Percentiles rank a stretch among this genome's conserved stretches.
Conservation (phyloP, 2,797 vertebrate species). For the Arctocebus calabarensis region DNA sequence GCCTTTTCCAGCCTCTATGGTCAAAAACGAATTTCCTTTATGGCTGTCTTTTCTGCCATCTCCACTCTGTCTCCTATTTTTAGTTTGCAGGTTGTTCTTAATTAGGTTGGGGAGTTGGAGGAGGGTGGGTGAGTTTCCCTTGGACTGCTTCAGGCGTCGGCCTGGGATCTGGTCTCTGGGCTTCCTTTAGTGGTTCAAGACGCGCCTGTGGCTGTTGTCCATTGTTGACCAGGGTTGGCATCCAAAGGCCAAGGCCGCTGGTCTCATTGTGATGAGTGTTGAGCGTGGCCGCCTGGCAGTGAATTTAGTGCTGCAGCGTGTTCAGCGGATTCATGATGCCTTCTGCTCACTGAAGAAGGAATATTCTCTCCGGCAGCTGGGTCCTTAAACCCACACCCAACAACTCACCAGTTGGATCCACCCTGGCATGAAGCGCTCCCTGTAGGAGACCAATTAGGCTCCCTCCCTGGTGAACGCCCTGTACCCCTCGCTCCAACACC, state of each 20-base stretch:
- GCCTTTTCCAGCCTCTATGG: constrained; percentile 72
- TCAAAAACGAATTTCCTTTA: constrained; percentile 87
- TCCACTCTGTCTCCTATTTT: constrained; percentile 81
- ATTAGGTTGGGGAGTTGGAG: constrained; percentile 44
- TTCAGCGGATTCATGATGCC: fast-evolving
- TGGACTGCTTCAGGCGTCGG: neutral
- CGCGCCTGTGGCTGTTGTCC: neutral
- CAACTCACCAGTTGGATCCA: neutral
- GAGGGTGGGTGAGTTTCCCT: constrained; percentile 41
- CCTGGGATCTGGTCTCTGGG: neutral
- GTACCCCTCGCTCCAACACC: fast-evolving
- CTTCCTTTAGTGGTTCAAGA: neutral
- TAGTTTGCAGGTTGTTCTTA: constrained; percentile 79
- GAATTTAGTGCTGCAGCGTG: fast-evolving
- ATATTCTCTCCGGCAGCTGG: neutral
- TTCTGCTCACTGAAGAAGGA: neutral
- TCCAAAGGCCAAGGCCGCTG: neutral
- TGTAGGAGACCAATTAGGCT: fast-evolving
- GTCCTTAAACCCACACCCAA: neutral
- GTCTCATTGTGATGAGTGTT: fast-evolving
- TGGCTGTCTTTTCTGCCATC: constrained; percentile 70
- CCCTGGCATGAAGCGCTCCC: neutral
- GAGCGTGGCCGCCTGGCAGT: neutral
- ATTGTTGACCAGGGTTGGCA: neutral
- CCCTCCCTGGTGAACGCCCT: fast-evolving